Percentiles rank a stretch among this genome's conserved stretches.
phyloP scores from a whole-genome alignment of 2,113 vertebrate species.

The Poeciliopsis prolifica region DNA sequence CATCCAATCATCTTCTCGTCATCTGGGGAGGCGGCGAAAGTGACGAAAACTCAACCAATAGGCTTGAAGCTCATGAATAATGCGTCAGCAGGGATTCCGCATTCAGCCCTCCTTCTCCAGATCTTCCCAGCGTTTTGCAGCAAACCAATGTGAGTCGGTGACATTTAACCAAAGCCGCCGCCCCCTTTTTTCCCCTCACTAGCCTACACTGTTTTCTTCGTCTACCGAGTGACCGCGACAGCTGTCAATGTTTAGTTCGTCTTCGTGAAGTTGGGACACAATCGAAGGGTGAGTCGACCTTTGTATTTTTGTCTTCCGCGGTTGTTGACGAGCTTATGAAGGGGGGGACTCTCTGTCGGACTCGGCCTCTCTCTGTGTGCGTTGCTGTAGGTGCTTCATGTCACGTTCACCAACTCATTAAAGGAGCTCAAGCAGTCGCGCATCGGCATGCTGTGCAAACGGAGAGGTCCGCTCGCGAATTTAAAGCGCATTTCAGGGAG shows the following conservation, averaged over 20 bases:
- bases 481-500: not conserved
- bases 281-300: slow-evolving; percentile 68
- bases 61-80: slow-evolving; percentile 47
- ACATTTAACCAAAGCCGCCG: slow-evolving; percentile 45
- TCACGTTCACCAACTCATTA: slow-evolving; percentile 54
- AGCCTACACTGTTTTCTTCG: slow-evolving; percentile 17
- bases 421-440: not conserved
- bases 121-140: slow-evolving; percentile 6
- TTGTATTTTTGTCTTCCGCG: not conserved
- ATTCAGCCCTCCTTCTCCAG: not conserved
- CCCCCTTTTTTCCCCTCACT: slow-evolving; percentile 34
- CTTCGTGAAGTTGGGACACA: slow-evolving; percentile 52
- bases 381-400: slow-evolving; percentile 41
- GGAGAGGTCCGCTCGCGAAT: not conserved
- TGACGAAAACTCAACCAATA: slow-evolving; percentile 5
- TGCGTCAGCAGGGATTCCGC: not conserved
- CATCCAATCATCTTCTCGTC: slow-evolving; percentile 37
- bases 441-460: not conserved
- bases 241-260: slow-evolving; percentile 59
- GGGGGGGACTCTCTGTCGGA: slow-evolving; percentile 1
- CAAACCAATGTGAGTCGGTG: slow-evolving; percentile 50
- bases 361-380: slow-evolving; percentile 30
- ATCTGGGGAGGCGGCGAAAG: slow-evolving; percentile 11
- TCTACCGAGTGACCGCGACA: slow-evolving; percentile 73
- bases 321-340: not conserved